A percentile compares a stretch with the other conserved stretches of the same genome.
phyloP scores from a whole-genome alignment of 2,113 vertebrate species.

The Petaurus breviceps region DNA sequence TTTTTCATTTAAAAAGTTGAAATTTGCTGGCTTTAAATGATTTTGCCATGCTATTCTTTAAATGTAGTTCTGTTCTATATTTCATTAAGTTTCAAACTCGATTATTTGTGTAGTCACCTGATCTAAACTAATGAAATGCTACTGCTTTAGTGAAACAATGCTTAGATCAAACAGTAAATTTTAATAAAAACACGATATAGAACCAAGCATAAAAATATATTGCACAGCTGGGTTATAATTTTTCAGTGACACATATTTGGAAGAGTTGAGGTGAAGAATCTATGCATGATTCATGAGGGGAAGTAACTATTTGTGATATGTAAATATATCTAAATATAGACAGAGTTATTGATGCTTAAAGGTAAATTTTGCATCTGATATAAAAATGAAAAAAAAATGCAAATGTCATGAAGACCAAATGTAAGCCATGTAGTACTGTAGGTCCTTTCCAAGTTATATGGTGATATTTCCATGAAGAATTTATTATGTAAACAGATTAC shows the following conservation, averaged over 20 bases:
- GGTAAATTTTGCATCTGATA: constrained; percentile 27
- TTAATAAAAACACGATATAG: constrained; percentile 50
- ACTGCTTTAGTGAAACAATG: constrained; percentile 55
- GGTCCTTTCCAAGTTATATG: not conserved
- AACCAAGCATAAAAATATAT: constrained; percentile 23
- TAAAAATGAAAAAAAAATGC: constrained; percentile 53
- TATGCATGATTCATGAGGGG: constrained; percentile 58
- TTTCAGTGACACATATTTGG: constrained; percentile 48
- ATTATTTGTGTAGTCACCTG: constrained; percentile 39
- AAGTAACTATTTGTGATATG: constrained; percentile 64
- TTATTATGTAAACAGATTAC: not conserved
- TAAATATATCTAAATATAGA: constrained; percentile 66
- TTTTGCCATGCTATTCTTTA: constrained; percentile 21
- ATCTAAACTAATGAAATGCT: constrained; percentile 51
- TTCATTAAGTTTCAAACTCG: constrained; percentile 32
- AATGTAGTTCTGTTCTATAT: constrained; percentile 4
- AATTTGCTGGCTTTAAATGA: not conserved
- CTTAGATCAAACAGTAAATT: constrained; percentile 64
- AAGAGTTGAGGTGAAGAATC: constrained; percentile 22
- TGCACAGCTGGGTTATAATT: constrained; percentile 18
- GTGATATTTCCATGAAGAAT: not conserved
- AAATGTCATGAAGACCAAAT: not conserved
- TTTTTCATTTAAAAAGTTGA: not conserved
- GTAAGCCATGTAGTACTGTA: not conserved
- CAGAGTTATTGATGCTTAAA: constrained; percentile 71